Evolutionary conservation across 2,797 vertebrate genomes (phyloP).

Genomic region (Triplophysa yarkandensis): DNA sequence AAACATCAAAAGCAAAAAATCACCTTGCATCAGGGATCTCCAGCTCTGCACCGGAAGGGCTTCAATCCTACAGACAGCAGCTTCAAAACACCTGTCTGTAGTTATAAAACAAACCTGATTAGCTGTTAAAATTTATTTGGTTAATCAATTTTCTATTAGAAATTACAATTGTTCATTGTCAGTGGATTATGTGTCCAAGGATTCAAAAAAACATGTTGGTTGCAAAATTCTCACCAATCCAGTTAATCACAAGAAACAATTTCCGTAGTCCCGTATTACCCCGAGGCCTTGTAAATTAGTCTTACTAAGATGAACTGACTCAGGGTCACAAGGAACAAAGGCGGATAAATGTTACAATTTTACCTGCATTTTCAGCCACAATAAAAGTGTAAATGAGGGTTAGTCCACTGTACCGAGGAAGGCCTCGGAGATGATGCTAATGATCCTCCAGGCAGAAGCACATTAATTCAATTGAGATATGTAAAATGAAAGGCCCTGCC

Average conservation of each 20-base stretch:
- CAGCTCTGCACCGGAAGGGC: too few relatives aligned
- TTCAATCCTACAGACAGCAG: background rate
- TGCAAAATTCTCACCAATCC: background rate
- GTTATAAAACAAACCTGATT: background rate
- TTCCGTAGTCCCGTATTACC: background rate
- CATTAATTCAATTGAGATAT: conserved; percentile 47
- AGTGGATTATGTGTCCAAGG: background rate
- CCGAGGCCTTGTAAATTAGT: conserved; percentile 37
- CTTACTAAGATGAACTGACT: conserved; percentile 36
- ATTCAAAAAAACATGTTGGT: conserved; percentile 3
- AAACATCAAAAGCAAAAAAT: too few relatives aligned
- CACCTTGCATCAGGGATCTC: too few relatives aligned
- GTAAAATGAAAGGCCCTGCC: conserved; percentile 28
- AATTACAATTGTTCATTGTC: background rate
- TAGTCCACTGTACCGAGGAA: conserved; percentile 47
- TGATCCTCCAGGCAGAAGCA: conserved; percentile 44
- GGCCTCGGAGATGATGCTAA: conserved; percentile 49
- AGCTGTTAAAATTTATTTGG: background rate
- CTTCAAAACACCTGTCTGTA: too few relatives aligned
- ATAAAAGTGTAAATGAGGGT: conserved; percentile 52
- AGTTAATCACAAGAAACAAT: conserved; percentile 12
- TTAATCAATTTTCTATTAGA: conserved; percentile 13
- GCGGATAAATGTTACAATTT: conserved; percentile 46
- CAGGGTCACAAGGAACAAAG: conserved; percentile 36
- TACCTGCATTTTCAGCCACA: conserved; percentile 37